Evolutionary conservation across 2,888 invertebrate species (phyloP).

Genomic region (Cistogaster globosa): DNA sequence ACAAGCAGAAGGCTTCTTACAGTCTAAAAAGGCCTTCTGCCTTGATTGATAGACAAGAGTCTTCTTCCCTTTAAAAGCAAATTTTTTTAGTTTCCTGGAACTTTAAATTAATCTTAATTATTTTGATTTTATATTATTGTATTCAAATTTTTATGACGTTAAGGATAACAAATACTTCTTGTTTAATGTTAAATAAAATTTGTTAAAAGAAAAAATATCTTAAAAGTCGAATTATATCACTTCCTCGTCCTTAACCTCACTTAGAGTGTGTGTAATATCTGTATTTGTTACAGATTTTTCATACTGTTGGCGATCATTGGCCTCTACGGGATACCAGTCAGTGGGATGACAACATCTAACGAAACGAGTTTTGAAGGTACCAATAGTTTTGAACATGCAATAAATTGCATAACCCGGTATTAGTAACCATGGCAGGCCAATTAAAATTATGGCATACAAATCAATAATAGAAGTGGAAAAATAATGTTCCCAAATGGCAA

Average conservation of each 20-base stretch:
- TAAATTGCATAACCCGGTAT: slow-evolving; percentile 79
- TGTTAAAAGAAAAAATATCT: not conserved
- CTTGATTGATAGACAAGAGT: too few relatives aligned
- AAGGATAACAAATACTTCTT: not conserved
- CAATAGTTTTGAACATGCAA: slow-evolving; percentile 76
- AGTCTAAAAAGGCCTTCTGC: too few relatives aligned
- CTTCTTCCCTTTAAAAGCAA: too few relatives aligned
- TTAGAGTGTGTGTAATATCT: slow-evolving; percentile 77
- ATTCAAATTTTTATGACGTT: not conserved
- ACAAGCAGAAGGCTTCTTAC: too few relatives aligned
- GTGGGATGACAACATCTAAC: slow-evolving; percentile 77
- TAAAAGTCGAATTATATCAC: slow-evolving; percentile 5
- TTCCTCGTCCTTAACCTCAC: slow-evolving; percentile 53
- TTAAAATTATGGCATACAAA: slow-evolving; percentile 70
- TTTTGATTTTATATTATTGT: not conserved
- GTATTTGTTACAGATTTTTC: slow-evolving; percentile 77
- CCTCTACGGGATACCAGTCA: slow-evolving; percentile 81
- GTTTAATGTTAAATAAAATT: not conserved
- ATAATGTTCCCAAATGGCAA: slow-evolving; percentile 64
- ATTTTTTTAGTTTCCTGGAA: too few relatives aligned
- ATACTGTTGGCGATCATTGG: slow-evolving; percentile 78
- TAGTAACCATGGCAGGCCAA: slow-evolving; percentile 75
- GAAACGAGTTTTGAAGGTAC: slow-evolving; percentile 76
- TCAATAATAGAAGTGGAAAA: slow-evolving; percentile 48
- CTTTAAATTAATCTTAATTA: too few relatives aligned